A percentile compares a stretch with the other conserved stretches of the same genome.
Evolutionary conservation across 2,888 invertebrate genomes (phyloP).

Genomic region (Autographa pulchrina): DNA sequence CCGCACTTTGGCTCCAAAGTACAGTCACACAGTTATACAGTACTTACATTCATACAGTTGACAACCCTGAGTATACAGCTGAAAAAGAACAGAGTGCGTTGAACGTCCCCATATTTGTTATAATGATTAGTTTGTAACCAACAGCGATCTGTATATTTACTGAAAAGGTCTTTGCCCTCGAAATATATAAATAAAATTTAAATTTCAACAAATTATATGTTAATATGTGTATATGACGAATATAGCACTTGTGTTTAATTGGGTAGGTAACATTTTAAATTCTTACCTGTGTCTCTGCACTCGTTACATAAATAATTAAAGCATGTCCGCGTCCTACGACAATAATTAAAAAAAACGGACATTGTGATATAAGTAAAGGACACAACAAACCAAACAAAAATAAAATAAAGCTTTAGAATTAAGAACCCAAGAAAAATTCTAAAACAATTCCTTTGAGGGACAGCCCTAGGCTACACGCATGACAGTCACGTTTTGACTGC

Average conservation of each 20-base stretch:
- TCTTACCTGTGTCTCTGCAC: not conserved
- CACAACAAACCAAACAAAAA: too few relatives aligned
- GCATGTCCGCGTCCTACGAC: not conserved
- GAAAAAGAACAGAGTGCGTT: conserved; percentile 37
- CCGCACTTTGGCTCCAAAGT: not conserved
- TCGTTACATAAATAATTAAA: not conserved
- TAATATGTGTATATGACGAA: conserved; percentile 24
- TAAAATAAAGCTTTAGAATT: too few relatives aligned
- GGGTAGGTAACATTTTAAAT: conserved; percentile 11
- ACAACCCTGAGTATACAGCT: conserved; percentile 24
- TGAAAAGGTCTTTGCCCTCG: conserved; percentile 48
- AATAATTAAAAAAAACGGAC: too few relatives aligned
- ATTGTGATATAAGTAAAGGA: too few relatives aligned
- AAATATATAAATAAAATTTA: conserved; percentile 39
- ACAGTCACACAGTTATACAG: too few relatives aligned
- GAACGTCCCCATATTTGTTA: conserved; percentile 44
- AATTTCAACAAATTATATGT: conserved; percentile 42
- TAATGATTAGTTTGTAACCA: conserved; percentile 30
- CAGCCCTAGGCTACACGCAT: not conserved
- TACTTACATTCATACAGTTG: not conserved
- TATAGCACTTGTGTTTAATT: conserved; percentile 23
- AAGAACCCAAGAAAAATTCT: too few relatives aligned
- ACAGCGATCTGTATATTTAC: conserved; percentile 21
- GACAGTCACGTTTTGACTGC: not conserved
- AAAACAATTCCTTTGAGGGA: not conserved